Percentiles rank a stretch among this genome's conserved stretches.
Conservation (phyloP, 1,140 invertebrate genomes). For the Trichoplusia ni region DNA sequence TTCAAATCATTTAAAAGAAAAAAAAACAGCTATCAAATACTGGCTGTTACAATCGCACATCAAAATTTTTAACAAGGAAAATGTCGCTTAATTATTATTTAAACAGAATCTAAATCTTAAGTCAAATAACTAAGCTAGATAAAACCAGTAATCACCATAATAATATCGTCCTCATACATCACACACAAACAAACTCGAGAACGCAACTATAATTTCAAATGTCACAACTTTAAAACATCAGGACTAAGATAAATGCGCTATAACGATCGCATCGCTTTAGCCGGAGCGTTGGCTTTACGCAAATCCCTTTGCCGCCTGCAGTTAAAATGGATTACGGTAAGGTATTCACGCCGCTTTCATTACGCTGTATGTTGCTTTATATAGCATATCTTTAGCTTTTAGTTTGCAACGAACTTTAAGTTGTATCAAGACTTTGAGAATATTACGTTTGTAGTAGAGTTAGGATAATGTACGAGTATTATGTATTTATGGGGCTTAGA, state of each 20-base stretch:
- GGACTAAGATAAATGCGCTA: slow-evolving; percentile 16
- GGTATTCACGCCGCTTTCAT: background rate
- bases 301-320: slow-evolving; percentile 6
- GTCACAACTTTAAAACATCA: slow-evolving; percentile 19
- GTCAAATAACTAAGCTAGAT: too few relatives aligned
- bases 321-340: slow-evolving; percentile 24
- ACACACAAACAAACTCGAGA: background rate
- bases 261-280: slow-evolving; percentile 10
- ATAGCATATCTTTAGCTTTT: slow-evolving; percentile 10
- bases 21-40: too few relatives aligned
- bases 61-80: too few relatives aligned
- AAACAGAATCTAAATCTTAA: too few relatives aligned
- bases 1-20: too few relatives aligned
- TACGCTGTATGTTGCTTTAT: background rate
- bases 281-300: slow-evolving; percentile 5
- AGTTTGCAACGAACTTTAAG: background rate
- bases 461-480: too few relatives aligned
- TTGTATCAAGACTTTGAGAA: background rate
- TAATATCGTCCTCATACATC: too few relatives aligned
- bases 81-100: too few relatives aligned
- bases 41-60: too few relatives aligned
- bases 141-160: too few relatives aligned
- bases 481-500: too few relatives aligned
- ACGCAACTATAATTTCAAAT: slow-evolving; percentile 1
- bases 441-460: background rate